phyloP scores from a whole-genome alignment of 1,140 invertebrate species.

The Berghia stephanieae region DNA sequence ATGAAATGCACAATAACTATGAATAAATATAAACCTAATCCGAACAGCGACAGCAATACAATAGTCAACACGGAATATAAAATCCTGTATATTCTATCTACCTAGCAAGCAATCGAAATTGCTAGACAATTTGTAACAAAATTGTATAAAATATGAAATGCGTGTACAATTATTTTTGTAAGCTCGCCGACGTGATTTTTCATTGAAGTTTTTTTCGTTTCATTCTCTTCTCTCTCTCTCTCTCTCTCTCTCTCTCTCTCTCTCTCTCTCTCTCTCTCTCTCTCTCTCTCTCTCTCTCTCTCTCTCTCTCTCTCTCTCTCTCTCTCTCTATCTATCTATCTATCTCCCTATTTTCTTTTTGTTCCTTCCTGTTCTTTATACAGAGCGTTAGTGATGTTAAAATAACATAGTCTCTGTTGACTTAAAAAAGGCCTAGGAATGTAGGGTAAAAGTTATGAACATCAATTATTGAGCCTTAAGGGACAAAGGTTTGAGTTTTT shows the following conservation, averaged over 20 bases:
- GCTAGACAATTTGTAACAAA: too few relatives aligned
- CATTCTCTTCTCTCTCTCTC: constrained; percentile 5
- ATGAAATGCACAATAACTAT: too few relatives aligned
- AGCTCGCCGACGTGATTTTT: too few relatives aligned
- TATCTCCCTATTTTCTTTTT: not conserved
- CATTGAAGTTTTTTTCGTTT: too few relatives aligned
- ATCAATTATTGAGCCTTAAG: not conserved
- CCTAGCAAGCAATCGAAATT: too few relatives aligned
- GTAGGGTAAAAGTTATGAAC: not conserved
- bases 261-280: constrained; percentile 4
- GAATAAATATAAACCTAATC: too few relatives aligned
- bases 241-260: constrained; percentile 5
- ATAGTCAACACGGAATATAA: too few relatives aligned
- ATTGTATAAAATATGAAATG: too few relatives aligned
- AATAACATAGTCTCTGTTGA: not conserved
- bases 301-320: not conserved
- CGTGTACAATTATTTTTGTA: too few relatives aligned
- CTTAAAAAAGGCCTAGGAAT: not conserved
- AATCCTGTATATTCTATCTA: too few relatives aligned
- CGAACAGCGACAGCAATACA: too few relatives aligned
- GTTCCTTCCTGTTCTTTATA: not conserved
- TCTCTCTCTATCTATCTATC: constrained; percentile 13
- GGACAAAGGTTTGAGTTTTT: not conserved
- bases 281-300: constrained; percentile 5
- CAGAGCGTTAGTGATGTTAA: not conserved